Base-by-base conservation (phyloP, 2,113 vertebrate species). In the Colistium nudipinnis region DNA sequence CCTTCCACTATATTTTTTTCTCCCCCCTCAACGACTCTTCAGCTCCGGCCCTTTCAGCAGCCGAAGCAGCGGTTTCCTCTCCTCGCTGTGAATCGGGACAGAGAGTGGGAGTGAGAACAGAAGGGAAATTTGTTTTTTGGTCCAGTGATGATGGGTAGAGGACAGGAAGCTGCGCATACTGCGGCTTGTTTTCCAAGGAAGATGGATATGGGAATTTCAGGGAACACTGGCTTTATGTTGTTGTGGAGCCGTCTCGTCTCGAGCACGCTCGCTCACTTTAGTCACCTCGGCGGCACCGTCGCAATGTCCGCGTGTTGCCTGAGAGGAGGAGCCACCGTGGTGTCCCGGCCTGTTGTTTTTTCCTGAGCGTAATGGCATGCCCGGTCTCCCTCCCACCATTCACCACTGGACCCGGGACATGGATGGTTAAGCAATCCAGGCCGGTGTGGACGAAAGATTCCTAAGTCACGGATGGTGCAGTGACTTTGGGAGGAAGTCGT, bases 371-470 rank as follows among this genome's bases (percentile, higher is more conserved):
- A 39, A 49, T 72, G 70, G 66, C 70, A 66, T 71, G 62, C 63
- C 56, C 68, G 55, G 24, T 28, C 54, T 45, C 52, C 70, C 66
- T 54, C 71, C 73, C 65, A 33, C 68, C 69, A 70, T 62, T 74
- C 74, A 73, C 81, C 70, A 44, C 69, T 82, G 78, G 74, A 72
- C 74, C n/a, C 10, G 38, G 81, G 31, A 68, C 73, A 90, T 85
- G 89, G 91, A 90, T 93, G 91, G 87, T 90, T 91, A 90, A 85
- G 90, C 92, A 93, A 92, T 92, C n/a, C 90, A 89, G 91, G 88
- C 78, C 92, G 93, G 87, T 90, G 91, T 84, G 75, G 87, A 91
- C 92, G 90, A 93, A 92, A 90, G 78, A 90, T 92, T 90, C 84
- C 89, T 82, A 92, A 86, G 89, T 91, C 71, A 78, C 78, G 84